Evolutionary conservation across 2,797 vertebrate species (phyloP).

Genomic region (Tachyglossus aculeatus): DNA sequence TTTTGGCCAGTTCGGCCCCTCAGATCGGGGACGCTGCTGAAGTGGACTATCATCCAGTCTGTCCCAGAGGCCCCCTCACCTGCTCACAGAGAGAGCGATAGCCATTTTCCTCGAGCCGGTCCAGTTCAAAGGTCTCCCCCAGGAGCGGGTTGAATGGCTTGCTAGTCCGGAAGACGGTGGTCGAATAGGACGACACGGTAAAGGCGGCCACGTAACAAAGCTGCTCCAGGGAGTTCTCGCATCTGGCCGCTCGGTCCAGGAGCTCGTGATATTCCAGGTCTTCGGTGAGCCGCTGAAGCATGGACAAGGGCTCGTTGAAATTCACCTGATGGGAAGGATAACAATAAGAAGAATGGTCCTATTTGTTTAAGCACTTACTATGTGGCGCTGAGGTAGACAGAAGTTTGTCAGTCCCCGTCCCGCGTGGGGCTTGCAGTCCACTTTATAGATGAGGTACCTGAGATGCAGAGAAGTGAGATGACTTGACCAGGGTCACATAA

Average conservation of each 20-base stretch:
- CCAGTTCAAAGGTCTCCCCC: constrained; percentile 94
- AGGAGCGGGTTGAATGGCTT: constrained; percentile 97
- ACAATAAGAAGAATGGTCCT: neutral
- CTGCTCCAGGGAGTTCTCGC: constrained; percentile 90
- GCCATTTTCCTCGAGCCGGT: constrained; percentile 86
- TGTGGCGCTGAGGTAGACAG: neutral
- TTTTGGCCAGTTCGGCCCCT: too few relatives aligned
- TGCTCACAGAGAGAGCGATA: constrained; percentile 95
- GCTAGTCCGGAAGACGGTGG: constrained; percentile 93
- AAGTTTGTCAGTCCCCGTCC: too few relatives aligned
- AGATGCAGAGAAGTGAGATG: neutral
- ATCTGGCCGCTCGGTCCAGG: constrained; percentile 87
- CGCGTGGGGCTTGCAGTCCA: too few relatives aligned
- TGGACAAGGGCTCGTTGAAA: constrained; percentile 95
- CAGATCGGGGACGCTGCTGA: too few relatives aligned
- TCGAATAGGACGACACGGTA: constrained; percentile 95
- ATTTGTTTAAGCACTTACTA: too few relatives aligned
- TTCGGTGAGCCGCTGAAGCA: constrained; percentile 94
- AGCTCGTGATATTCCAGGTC: constrained; percentile 95
- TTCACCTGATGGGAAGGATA: constrained; percentile 82
- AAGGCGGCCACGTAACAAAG: constrained; percentile 95
- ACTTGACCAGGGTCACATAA: neutral
- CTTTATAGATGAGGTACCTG: neutral
- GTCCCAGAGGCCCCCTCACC: constrained; percentile 75
- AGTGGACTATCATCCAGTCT: too few relatives aligned